These are phyloP conservation scores for Galagoides demidoff DNA, from an alignment of 2,797 vertebrate genomes.

Conservation along the genomic window DNA sequence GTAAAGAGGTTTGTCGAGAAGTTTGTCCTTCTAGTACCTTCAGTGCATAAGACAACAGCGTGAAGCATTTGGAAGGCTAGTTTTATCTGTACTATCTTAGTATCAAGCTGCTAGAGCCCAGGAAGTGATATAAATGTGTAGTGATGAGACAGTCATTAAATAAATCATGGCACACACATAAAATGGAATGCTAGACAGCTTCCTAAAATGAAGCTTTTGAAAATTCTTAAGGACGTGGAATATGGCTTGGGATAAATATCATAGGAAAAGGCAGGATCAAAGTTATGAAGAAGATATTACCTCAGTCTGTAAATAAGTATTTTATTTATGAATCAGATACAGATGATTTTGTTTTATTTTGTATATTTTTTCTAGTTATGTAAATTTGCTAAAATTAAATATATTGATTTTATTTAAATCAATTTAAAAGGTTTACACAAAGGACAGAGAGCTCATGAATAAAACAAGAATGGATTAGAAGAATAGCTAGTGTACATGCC, in stretches of 20 bases:
- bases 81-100: neutral
- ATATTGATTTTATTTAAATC: neutral
- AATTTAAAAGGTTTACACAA: conserved; percentile 3
- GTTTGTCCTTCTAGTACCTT: neutral
- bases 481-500: neutral
- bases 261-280: neutral
- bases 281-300: conserved; percentile 22
- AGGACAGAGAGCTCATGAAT: neutral
- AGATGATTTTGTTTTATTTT: conserved; percentile 47
- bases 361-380: conserved; percentile 24
- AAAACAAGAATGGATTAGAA: neutral
- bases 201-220: neutral
- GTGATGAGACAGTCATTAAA: neutral
- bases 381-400: conserved; percentile 43
- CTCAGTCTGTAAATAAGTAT: neutral
- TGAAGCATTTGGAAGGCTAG: neutral
- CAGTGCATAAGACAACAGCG: neutral
- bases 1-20: neutral
- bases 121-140: neutral
- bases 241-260: conserved; percentile 39
- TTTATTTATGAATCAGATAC: conserved; percentile 34
- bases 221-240: conserved; percentile 50
- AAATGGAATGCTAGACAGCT: neutral
- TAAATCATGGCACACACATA: neutral
- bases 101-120: neutral